Base-by-base conservation (phyloP, 2,797 vertebrate species). In the Apogon hyalosoma region DNA sequence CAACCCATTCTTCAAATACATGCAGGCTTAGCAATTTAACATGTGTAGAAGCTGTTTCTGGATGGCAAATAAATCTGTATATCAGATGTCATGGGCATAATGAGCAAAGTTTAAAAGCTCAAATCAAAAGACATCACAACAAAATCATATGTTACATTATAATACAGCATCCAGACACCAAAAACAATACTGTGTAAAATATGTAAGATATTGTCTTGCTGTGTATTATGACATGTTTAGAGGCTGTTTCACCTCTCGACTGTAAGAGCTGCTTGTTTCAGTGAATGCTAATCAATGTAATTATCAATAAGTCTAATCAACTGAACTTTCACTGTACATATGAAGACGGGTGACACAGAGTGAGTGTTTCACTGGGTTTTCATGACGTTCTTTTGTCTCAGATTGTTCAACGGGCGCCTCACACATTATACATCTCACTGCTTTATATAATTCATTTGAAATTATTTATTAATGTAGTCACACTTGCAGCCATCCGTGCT, bases 291-390 rank as follows among this genome's bases (percentile, higher is more conserved):
- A 88, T 88, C 85, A 84, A 85, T 85, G 63, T 65, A 54, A 69
- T 84, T 64, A 79, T 80, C 55, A 83, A 64, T 69, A 48, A 80
- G 38, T 76, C 61, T 51, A 72, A 87, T 87, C 86, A 86, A 70
- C 73, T 84, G 69, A 85, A 75, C 77, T 84, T 86, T 87, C 16
- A 12, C 57, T 58, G 59, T 42, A 72, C 61, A 83, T 72, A 80
- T 75, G 70, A 66, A 75, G 68, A 62, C 31, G 61, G 72, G 63
- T 79, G 77, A 81, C 79, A 83, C 85, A 88, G 40, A 72, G 18
- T 67, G 61, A 83, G 50, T 60, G 71, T 53, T 21, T 50, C 45
- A 5, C 75, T 79, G 63, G 58, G 63, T 61, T 78, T 79, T 77
- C 49, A 71, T 76, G 78, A 77, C 60, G 53, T 63, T 73, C 63